Conservation (phyloP, 2,113 vertebrate genomes). For the Eurypyga helias region DNA sequence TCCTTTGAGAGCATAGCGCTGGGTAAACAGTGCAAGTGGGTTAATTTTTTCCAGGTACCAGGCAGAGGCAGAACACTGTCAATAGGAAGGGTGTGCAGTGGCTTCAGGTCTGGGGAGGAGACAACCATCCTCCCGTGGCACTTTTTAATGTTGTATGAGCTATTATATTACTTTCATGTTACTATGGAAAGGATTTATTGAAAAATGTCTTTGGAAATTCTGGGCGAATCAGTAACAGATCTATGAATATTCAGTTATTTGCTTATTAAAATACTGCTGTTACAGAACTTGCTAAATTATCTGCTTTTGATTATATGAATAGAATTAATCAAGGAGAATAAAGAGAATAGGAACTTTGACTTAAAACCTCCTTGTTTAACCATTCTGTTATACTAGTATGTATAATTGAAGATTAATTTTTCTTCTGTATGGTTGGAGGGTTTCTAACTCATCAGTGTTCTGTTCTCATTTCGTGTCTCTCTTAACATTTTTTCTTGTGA, state of each 20-base stretch:
- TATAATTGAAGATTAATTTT: neutral
- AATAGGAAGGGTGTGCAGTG: neutral
- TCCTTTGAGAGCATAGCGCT: rapidly evolving
- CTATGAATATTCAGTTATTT: neutral
- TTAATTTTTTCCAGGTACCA: neutral
- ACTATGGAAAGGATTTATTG: neutral
- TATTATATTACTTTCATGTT: neutral
- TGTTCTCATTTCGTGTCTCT: neutral
- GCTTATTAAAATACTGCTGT: neutral
- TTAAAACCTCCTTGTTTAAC: neutral
- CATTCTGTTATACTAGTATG: neutral
- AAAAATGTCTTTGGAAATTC: neutral
- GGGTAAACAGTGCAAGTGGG: neutral
- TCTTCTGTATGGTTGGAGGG: neutral
- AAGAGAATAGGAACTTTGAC: neutral
- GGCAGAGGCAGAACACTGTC: neutral
- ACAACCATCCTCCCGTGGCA: neutral
- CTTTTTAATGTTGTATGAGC: neutral
- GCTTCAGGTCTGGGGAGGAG: neutral
- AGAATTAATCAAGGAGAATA: neutral
- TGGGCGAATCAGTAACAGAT: neutral
- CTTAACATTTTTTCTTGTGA: neutral
- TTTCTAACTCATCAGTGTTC: neutral
- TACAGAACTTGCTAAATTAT: neutral
- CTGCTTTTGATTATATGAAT: neutral